A percentile compares a stretch with the other conserved stretches of the same genome.
phyloP scores from a whole-genome alignment of 2,888 invertebrate species.

The Archips xylosteana region DNA sequence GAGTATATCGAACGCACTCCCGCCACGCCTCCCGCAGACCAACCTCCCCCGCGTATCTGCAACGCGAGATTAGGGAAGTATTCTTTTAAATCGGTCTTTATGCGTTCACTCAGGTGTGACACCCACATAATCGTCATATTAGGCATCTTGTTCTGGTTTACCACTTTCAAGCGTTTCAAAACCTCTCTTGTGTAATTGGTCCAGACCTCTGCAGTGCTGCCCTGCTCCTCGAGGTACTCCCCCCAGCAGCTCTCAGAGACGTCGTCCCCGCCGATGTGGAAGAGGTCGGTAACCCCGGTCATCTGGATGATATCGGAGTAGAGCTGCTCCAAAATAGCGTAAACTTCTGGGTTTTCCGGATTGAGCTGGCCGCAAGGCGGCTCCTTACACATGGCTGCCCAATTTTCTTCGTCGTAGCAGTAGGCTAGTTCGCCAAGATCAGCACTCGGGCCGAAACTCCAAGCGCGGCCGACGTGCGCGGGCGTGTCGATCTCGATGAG shows the following conservation, averaged over 20 bases:
- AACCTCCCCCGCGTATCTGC: conserved; percentile 88
- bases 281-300: conserved; percentile 90
- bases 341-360: conserved; percentile 89
- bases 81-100: conserved; percentile 61
- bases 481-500: conserved; percentile 95
- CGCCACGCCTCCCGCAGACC: conserved; percentile 80
- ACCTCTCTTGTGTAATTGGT: conserved; percentile 89
- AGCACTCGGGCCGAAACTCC: conserved; percentile 90
- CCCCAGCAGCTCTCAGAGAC: conserved; percentile 91
- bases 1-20: conserved; percentile 91
- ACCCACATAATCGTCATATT: conserved; percentile 67
- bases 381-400: conserved; percentile 90
- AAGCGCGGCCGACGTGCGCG: conserved; percentile 92
- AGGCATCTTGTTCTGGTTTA: conserved; percentile 71
- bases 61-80: conserved; percentile 59
- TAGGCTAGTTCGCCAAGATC: conserved; percentile 89
- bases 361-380: conserved; percentile 94
- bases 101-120: conserved; percentile 57
- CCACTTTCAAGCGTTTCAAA: conserved; percentile 83
- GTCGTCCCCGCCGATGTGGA: conserved; percentile 92
- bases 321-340: conserved; percentile 88
- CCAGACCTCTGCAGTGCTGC: conserved; percentile 88
- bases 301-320: conserved; percentile 90
- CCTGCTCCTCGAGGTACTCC: conserved; percentile 84
- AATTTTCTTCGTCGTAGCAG: conserved; percentile 90